phyloP scores from a whole-genome alignment of 1,140 invertebrate species.

The Ostrea edulis region DNA sequence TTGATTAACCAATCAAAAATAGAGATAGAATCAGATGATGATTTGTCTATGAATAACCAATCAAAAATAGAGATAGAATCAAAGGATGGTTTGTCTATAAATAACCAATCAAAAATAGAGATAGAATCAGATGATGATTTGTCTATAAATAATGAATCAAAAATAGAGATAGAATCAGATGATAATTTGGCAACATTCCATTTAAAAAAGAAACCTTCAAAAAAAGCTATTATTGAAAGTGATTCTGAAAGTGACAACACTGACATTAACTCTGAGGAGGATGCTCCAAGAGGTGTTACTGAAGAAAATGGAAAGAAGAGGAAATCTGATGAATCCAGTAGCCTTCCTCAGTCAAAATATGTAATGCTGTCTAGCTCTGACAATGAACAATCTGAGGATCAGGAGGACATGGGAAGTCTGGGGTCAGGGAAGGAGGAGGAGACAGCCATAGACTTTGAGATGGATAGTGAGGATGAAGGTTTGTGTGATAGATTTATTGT shows the following conservation, averaged over 20 bases:
- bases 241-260: constrained; percentile 1
- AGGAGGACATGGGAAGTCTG: background rate
- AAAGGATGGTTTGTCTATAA: no score
- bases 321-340: background rate
- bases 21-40: background rate
- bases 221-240: constrained; percentile 9
- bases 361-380: constrained; percentile 18
- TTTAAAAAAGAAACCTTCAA: background rate
- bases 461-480: constrained; percentile 29
- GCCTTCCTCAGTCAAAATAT: background rate
- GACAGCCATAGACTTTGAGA: background rate
- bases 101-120: no score
- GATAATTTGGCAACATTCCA: background rate
- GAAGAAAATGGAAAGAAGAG: background rate
- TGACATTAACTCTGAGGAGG: background rate
- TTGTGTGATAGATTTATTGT: background rate
- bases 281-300: background rate
- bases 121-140: no score
- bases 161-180: background rate
- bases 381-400: constrained; percentile 7
- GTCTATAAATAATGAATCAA: no score
- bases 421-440: background rate
- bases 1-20: background rate
- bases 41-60: background rate
- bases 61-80: no score